Percentiles rank a stretch among this genome's conserved stretches.
phyloP scores from a whole-genome alignment of 2,888 invertebrate species.

The Hydroisotoma schaefferi region DNA sequence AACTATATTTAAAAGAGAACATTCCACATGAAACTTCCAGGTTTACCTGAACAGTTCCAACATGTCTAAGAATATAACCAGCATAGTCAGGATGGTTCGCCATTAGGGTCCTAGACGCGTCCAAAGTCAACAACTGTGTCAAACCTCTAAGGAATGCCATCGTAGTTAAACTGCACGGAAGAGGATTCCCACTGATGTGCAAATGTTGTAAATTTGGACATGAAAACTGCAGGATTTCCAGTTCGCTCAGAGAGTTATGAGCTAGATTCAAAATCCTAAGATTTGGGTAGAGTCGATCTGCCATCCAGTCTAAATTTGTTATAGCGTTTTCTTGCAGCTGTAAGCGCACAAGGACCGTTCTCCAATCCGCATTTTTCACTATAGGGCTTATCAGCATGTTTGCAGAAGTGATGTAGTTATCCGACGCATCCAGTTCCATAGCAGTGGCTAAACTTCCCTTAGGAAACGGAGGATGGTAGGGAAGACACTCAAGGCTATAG shows the following conservation, averaged over 20 bases:
- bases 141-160: slow-evolving; percentile 28
- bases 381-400: slow-evolving; percentile 23
- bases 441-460: slow-evolving; percentile 19
- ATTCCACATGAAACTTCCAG: not conserved
- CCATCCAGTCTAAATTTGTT: slow-evolving; percentile 42
- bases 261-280: slow-evolving; percentile 42
- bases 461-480: slow-evolving; percentile 25
- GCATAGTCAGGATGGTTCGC: slow-evolving; percentile 42
- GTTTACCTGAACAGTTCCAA: slow-evolving; percentile 34
- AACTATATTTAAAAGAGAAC: too few relatives aligned
- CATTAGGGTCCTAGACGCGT: slow-evolving; percentile 37
- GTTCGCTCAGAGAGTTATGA: slow-evolving; percentile 37
- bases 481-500: slow-evolving; percentile 34
- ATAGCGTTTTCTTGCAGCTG: slow-evolving; percentile 46
- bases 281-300: slow-evolving; percentile 39
- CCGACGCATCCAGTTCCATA: slow-evolving; percentile 39
- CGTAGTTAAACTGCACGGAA: slow-evolving; percentile 35
- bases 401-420: slow-evolving; percentile 42
- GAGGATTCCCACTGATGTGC: slow-evolving; percentile 40
- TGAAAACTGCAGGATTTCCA: slow-evolving; percentile 32
- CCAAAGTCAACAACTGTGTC: slow-evolving; percentile 31
- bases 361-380: slow-evolving; percentile 39
- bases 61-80: slow-evolving; percentile 28
- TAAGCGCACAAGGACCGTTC: slow-evolving; percentile 29
- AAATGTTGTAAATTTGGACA: slow-evolving; percentile 43